Percentiles rank a stretch among this genome's conserved stretches.
Evolutionary conservation across 2,888 invertebrate species (phyloP).

Genomic region (Nesidiocoris tenuis): DNA sequence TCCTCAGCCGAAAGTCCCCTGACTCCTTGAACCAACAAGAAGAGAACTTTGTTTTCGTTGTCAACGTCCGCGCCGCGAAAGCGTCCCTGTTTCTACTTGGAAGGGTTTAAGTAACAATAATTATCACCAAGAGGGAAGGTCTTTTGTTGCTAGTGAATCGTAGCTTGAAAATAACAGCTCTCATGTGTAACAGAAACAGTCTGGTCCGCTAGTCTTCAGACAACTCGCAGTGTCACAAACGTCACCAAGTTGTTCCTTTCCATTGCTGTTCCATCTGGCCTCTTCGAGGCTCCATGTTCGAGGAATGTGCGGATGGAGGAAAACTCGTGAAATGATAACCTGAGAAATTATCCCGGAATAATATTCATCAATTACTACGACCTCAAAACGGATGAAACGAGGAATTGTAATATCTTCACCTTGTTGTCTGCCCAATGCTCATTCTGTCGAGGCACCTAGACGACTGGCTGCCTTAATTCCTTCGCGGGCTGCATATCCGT

Average conservation of each 20-base stretch:
- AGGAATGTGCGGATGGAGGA: too few relatives aligned
- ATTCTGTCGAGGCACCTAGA: not conserved
- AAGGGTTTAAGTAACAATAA: slow-evolving; percentile 24
- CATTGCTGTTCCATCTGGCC: too few relatives aligned
- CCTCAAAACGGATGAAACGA: too few relatives aligned
- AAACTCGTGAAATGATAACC: too few relatives aligned
- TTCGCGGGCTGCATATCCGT: not conserved
- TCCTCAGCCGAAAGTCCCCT: slow-evolving; percentile 7
- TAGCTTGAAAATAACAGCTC: not conserved
- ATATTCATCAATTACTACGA: too few relatives aligned
- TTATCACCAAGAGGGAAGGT: slow-evolving; percentile 11
- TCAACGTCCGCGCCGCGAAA: slow-evolving; percentile 24
- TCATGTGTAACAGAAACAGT: not conserved
- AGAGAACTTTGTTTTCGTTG: slow-evolving; percentile 37
- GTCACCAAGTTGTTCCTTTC: too few relatives aligned
- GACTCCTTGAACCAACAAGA: slow-evolving; percentile 26
- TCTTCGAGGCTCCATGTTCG: too few relatives aligned
- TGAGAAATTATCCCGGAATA: too few relatives aligned
- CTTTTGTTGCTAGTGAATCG: not conserved
- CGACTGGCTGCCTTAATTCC: not conserved
- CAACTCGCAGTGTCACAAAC: too few relatives aligned
- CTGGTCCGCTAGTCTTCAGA: too few relatives aligned
- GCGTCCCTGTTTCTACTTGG: slow-evolving; percentile 1
- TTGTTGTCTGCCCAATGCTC: too few relatives aligned
- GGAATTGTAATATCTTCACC: too few relatives aligned